Percentiles rank a stretch among this genome's conserved stretches.
phyloP scores from a whole-genome alignment of 1,140 invertebrate species.

The Dryas iulia region DNA sequence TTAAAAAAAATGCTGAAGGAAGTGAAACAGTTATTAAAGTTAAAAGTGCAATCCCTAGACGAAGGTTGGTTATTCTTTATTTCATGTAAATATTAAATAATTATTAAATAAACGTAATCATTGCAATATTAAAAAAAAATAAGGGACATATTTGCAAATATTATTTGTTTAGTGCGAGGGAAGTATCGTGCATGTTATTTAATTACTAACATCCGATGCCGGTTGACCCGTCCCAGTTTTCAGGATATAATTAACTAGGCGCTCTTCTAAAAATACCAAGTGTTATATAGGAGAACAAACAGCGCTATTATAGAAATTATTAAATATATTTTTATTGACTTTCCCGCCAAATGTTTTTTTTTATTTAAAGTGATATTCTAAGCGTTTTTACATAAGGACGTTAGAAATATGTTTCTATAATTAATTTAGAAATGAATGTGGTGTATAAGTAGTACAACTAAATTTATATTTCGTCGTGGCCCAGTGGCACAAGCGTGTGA shows the following conservation, averaged over 20 bases:
- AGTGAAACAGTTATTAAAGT: slow-evolving; percentile 67
- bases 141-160: slow-evolving; percentile 1
- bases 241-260: slow-evolving; percentile 60
- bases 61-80: slow-evolving; percentile 47
- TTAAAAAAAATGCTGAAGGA: slow-evolving; percentile 46
- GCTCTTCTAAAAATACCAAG: slow-evolving; percentile 45
- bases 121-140: background rate
- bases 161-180: background rate
- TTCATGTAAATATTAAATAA: background rate
- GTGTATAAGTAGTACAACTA: background rate
- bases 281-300: background rate
- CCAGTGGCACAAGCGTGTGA: too few relatives aligned
- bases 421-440: background rate
- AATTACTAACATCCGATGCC: slow-evolving; percentile 26
- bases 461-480: background rate
- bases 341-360: background rate
- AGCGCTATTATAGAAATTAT: background rate
- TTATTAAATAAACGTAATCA: background rate
- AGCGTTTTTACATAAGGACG: background rate
- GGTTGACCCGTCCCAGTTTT: slow-evolving; percentile 49
- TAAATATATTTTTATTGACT: background rate
- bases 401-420: background rate
- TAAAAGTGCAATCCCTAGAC: slow-evolving; percentile 72
- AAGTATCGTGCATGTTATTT: slow-evolving; percentile 14
- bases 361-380: background rate